Percentiles rank a stretch among this genome's conserved stretches.
Evolutionary conservation across 2,888 invertebrate genomes (phyloP).

Genomic region (Pheosia gnoma): DNA sequence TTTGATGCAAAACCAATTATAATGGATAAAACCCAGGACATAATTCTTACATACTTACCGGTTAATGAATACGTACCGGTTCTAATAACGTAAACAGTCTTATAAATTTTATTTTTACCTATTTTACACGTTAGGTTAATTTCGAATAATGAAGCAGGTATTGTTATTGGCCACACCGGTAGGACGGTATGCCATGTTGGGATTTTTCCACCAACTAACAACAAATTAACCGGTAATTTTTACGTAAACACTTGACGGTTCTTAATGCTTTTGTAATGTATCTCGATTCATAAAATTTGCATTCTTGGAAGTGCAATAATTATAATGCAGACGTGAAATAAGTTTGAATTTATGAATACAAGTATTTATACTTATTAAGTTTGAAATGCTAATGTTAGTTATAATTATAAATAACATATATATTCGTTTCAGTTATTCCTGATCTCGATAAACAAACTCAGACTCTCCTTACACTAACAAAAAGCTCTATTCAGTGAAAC

Average conservation of each 20-base stretch:
- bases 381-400: no score
- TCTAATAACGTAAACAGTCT: not conserved
- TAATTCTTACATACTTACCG: conserved; percentile 3
- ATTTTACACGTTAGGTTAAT: not conserved
- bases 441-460: no score
- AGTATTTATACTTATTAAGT: no score
- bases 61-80: conserved; percentile 6
- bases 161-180: not conserved
- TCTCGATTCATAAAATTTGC: not conserved
- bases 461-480: no score
- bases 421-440: no score
- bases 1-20: not conserved
- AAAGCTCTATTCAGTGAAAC: no score
- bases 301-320: not conserved
- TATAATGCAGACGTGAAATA: no score
- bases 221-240: not conserved
- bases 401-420: no score
- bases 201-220: not conserved
- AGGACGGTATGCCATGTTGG: not conserved
- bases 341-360: no score
- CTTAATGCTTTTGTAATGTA: not conserved
- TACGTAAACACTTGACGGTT: not conserved
- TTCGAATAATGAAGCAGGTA: not conserved
- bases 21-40: not conserved
- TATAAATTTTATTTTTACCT: not conserved